Conservation (phyloP, 2,797 vertebrate genomes). For the Phrynocephalus guinanensis region DNA sequence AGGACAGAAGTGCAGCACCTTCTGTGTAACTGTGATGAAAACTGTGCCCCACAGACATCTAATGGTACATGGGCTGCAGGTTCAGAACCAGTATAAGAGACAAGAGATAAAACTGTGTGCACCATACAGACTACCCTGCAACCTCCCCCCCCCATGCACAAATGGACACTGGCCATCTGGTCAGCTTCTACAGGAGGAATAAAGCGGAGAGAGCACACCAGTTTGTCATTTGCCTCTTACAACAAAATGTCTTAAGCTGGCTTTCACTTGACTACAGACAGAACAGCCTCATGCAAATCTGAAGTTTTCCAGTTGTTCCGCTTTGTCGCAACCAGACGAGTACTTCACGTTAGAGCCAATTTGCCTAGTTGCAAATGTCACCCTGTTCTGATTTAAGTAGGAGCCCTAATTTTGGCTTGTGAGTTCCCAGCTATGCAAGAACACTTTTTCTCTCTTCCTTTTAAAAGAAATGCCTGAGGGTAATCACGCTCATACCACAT, state of each 20-base stretch:
- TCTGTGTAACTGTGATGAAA: too few relatives aligned
- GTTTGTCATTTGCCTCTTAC: neutral
- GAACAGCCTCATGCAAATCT: neutral
- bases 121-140: too few relatives aligned
- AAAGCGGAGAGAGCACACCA: too few relatives aligned
- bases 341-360: neutral
- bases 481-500: neutral
- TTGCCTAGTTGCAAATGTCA: conserved; percentile 16
- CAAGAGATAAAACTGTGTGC: too few relatives aligned
- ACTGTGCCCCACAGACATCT: too few relatives aligned
- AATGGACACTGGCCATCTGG: too few relatives aligned
- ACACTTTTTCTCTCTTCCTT: neutral
- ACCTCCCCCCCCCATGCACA: too few relatives aligned
- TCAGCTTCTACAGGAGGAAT: too few relatives aligned
- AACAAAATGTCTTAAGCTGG: neutral
- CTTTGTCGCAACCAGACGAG: neutral
- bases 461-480: neutral
- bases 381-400: neutral
- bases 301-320: neutral
- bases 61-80: too few relatives aligned
- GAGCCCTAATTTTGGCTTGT: neutral
- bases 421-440: neutral
- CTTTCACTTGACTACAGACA: neutral
- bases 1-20: too few relatives aligned
- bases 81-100: too few relatives aligned